phyloP scores from a whole-genome alignment of 2,797 vertebrate genomes.

The Danionella dracula region DNA sequence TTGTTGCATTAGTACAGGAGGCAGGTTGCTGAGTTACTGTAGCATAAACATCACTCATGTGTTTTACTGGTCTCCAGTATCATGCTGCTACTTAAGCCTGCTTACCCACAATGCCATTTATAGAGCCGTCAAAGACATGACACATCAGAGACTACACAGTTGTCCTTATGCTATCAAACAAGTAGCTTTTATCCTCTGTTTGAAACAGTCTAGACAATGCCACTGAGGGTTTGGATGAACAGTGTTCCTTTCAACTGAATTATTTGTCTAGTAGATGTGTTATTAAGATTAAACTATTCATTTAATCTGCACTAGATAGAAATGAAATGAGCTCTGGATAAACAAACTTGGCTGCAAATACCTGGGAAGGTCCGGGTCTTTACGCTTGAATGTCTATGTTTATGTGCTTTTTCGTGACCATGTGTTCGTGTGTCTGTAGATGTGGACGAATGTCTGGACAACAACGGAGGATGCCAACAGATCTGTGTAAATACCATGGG shows the following conservation, averaged over 20 bases:
- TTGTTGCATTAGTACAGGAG: too few relatives aligned
- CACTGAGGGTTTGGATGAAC: neutral
- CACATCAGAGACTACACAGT: neutral
- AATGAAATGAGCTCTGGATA: conserved; percentile 27
- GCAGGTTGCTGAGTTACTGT: conserved; percentile 33
- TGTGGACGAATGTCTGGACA: conserved; percentile 90
- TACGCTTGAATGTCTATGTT: conserved; percentile 4
- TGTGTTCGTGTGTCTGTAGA: conserved; percentile 58
- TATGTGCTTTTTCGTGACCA: conserved; percentile 40
- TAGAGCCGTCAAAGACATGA: conserved; percentile 47
- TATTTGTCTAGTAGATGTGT: conserved; percentile 18
- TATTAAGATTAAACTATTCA: conserved; percentile 32
- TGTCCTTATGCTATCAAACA: neutral
- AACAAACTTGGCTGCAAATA: conserved; percentile 41
- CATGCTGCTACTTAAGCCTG: conserved; percentile 45
- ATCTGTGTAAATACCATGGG: conserved; percentile 95
- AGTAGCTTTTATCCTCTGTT: neutral
- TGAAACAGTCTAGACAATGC: neutral
- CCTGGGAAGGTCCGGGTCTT: conserved; percentile 13
- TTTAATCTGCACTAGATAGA: conserved; percentile 30
- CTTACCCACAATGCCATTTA: conserved; percentile 56
- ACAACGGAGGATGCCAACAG: conserved; percentile 96
- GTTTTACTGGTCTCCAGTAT: conserved; percentile 56
- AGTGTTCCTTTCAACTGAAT: neutral
- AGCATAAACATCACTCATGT: conserved; percentile 54